Percentiles rank a stretch among this genome's conserved stretches.
phyloP scores from a whole-genome alignment of 2,888 invertebrate genomes.

The Drosophila rellima region DNA sequence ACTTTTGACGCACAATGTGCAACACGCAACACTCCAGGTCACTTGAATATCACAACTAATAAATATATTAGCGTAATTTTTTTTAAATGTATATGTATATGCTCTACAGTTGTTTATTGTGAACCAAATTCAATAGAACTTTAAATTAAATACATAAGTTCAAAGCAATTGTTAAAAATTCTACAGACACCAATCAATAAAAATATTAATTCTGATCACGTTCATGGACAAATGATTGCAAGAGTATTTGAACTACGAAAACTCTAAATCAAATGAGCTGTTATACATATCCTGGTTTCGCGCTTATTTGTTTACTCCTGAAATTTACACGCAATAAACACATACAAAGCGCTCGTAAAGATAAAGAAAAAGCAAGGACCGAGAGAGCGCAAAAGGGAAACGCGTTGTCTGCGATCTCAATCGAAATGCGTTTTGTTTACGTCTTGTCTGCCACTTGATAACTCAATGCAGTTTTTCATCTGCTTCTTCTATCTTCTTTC shows the following conservation, averaged over 20 bases:
- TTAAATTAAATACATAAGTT: too few relatives aligned
- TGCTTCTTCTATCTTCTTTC: constrained; percentile 8
- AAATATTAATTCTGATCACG: not conserved
- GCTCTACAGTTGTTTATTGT: too few relatives aligned
- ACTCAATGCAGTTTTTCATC: constrained; percentile 46
- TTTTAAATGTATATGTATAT: not conserved
- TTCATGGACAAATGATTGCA: not conserved
- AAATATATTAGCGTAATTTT: not conserved
- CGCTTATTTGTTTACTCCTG: constrained; percentile 61
- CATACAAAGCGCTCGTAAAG: constrained; percentile 30
- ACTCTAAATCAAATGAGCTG: not conserved
- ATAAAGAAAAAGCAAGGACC: not conserved
- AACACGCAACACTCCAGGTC: not conserved
- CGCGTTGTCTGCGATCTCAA: constrained; percentile 19
- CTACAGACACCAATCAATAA: too few relatives aligned
- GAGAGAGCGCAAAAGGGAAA: not conserved
- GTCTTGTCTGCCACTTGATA: constrained; percentile 51
- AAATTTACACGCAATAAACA: constrained; percentile 76
- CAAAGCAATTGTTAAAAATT: too few relatives aligned
- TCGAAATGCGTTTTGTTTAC: constrained; percentile 60
- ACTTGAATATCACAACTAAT: not conserved
- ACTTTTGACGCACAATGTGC: not conserved
- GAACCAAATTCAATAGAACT: too few relatives aligned
- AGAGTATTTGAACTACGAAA: not conserved
- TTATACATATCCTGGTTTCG: constrained; percentile 16